Conservation (phyloP, 1,140 invertebrate species). For the Calephelis virginiensis region DNA sequence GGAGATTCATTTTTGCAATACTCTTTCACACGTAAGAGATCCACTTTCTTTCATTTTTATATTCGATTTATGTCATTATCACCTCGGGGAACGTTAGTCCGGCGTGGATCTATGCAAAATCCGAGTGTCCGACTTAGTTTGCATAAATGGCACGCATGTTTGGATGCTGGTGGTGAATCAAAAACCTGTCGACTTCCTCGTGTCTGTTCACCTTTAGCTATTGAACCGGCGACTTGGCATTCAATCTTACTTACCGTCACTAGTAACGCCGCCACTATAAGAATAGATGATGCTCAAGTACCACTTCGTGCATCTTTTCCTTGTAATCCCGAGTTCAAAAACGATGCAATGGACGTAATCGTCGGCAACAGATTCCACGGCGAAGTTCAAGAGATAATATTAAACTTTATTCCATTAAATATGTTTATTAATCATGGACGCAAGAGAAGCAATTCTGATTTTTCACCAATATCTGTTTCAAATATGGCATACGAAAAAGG, state of each 20-base stretch:
- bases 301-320: slow-evolving; percentile 45
- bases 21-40: slow-evolving; percentile 50
- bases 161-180: slow-evolving; percentile 51
- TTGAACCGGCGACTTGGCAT: slow-evolving; percentile 58
- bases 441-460: slow-evolving; percentile 30
- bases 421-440: slow-evolving; percentile 39
- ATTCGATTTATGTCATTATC: slow-evolving; percentile 62
- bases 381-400: slow-evolving; percentile 58
- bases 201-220: slow-evolving; percentile 42
- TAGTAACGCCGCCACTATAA: slow-evolving; percentile 46
- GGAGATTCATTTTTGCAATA: slow-evolving; percentile 59
- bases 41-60: slow-evolving; percentile 60
- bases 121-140: slow-evolving; percentile 51
- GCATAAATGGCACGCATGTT: slow-evolving; percentile 63
- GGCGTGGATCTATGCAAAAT: slow-evolving; percentile 40
- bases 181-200: slow-evolving; percentile 47
- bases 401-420: slow-evolving; percentile 62
- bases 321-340: slow-evolving; percentile 55
- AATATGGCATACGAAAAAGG: slow-evolving; percentile 62
- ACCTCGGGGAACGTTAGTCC: slow-evolving; percentile 54
- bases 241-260: slow-evolving; percentile 53
- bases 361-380: slow-evolving; percentile 61
- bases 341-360: slow-evolving; percentile 48
- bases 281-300: slow-evolving; percentile 49
- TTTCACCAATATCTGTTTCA: slow-evolving; percentile 42